Evolutionary conservation across 1,140 invertebrate species (phyloP), one percentile per base, ranked within the genome.

Genomic region (Nasonia vitripennis): DNA sequence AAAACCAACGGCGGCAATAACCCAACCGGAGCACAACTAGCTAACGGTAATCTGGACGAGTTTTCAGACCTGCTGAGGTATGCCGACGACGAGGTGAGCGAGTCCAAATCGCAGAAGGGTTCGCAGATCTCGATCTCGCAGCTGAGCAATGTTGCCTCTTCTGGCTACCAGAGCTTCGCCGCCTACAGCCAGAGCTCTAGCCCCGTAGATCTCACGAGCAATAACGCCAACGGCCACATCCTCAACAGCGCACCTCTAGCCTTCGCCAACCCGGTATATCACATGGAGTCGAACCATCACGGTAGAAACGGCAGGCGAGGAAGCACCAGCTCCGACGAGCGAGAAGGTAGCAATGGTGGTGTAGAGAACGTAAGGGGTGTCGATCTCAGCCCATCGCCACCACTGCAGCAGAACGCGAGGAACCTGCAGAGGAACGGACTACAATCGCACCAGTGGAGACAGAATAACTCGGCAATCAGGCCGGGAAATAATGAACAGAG

Each of bases 141-240:
- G 83, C 90, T 97, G 55, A 97, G 96, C 27, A 97, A 96, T 85
- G 96, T 97, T 81, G 97, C 96, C 2, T 97, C 97, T 34, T 98
- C 97, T 1, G 97, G 97, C 2, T 98, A 98, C 91, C 97, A 98
- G 92, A 98, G 97, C 88, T 97, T 98, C 89, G 96, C 97, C 6
- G 97, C 97, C 9, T 98, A 97, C 91, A 98, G 97, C 89, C 97
- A 98, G 91, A 98, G 97, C 84, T 97, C 96, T 88, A 98, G 97
- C 90, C 97, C 97, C n/a, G 96, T 98, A 4, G 97, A 98, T 90
- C 94, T 96, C 12, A 94, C 90, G 86, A 91, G 89, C 81, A 94
- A 92, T 85, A 93, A 93, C 87, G 94, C 94, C 51, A 93, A 93
- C 87, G 91, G 94, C 77, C 93, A 93, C 87, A 94, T 94, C 86